Conservation (phyloP, 2,888 invertebrate species). For the Siphonodentalium dalli region DNA sequence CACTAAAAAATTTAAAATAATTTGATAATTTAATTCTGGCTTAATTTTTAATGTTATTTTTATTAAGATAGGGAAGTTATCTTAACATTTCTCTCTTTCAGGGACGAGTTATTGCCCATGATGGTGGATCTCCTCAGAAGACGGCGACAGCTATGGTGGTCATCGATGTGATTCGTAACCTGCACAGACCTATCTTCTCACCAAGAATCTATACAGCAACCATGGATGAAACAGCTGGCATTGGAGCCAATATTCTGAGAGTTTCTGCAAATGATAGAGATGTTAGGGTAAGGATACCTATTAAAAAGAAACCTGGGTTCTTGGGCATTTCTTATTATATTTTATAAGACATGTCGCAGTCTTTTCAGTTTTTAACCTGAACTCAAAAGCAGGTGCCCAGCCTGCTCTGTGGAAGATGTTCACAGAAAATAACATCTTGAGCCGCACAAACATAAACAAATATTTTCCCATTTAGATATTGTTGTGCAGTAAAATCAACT, state of each 20-base stretch:
- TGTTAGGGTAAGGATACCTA: constrained; percentile 27
- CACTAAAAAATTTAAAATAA: no score
- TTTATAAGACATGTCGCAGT: neutral
- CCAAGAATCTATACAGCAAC: constrained; percentile 7
- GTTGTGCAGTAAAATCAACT: no score
- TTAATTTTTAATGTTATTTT: no score
- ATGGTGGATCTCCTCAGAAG: constrained; percentile 50
- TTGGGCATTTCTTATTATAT: neutral
- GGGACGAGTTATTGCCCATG: constrained; percentile 47
- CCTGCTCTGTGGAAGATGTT: no score
- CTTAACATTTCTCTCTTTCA: constrained; percentile 15
- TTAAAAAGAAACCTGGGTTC: neutral
- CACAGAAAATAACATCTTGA: no score
- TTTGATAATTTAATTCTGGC: no score
- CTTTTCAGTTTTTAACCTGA: no score
- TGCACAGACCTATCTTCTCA: constrained; percentile 40
- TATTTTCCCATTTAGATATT: no score
- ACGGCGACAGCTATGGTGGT: constrained; percentile 35
- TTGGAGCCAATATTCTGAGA: constrained; percentile 23
- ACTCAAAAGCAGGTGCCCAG: no score
- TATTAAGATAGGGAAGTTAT: no score
- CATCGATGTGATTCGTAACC: constrained; percentile 48
- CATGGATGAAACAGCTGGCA: constrained; percentile 33
- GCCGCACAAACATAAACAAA: no score
- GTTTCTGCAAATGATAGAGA: constrained; percentile 41